Conservation (phyloP, 1,140 invertebrate species). For the Planococcus citri region DNA sequence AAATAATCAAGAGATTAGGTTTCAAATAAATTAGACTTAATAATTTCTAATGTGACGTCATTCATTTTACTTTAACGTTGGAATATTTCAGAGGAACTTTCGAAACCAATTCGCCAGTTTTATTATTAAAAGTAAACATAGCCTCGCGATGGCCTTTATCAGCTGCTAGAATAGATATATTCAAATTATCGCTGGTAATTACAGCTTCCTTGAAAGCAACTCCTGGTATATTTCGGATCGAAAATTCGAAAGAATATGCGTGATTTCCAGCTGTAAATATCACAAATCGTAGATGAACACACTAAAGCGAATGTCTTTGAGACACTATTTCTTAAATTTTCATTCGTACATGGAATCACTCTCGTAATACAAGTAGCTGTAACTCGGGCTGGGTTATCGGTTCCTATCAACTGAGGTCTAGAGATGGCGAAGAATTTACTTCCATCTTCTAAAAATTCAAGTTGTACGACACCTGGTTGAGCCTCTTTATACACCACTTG, state of each 20-base stretch:
- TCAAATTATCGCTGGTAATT: constrained; percentile 64
- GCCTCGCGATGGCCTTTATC: constrained; percentile 73
- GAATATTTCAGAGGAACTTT: constrained; percentile 55
- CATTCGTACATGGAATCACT: constrained; percentile 48
- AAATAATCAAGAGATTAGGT: constrained; percentile 18
- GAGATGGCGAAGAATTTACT: constrained; percentile 77
- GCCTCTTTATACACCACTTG: constrained; percentile 72
- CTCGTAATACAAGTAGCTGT: constrained; percentile 51
- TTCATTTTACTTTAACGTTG: constrained; percentile 47
- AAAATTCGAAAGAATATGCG: constrained; percentile 68
- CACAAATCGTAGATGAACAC: neutral
- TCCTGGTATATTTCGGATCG: constrained; percentile 50
- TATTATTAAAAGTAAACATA: constrained; percentile 68
- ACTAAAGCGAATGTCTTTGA: neutral
- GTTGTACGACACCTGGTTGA: constrained; percentile 72
- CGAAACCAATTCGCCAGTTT: constrained; percentile 63
- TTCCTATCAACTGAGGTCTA: constrained; percentile 38
- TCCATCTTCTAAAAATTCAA: constrained; percentile 71
- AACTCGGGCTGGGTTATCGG: constrained; percentile 44
- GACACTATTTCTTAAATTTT: neutral
- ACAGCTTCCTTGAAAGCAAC: constrained; percentile 55
- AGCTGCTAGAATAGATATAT: constrained; percentile 61
- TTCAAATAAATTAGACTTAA: neutral
- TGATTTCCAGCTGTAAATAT: constrained; percentile 48
- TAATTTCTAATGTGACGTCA: neutral